Evolutionary conservation across 1,140 invertebrate genomes (phyloP).

Genomic region (Luehdorfia chinensis): DNA sequence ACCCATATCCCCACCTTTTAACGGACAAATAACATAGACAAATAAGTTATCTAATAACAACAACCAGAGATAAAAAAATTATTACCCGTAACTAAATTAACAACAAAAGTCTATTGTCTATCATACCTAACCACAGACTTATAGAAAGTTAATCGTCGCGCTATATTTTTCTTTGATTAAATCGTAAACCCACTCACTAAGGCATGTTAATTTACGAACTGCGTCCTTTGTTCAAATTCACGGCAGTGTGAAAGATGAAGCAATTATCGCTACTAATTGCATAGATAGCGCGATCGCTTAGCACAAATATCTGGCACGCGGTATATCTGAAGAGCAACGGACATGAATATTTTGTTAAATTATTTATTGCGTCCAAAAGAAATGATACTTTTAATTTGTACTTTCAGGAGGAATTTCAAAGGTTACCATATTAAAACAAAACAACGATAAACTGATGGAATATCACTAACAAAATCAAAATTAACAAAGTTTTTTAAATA

Average conservation of each 20-base stretch:
- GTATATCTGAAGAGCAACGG: neutral
- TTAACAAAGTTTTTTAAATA: too few species aligned
- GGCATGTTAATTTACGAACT: neutral
- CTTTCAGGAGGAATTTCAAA: too few species aligned
- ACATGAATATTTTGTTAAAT: neutral
- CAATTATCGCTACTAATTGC: neutral
- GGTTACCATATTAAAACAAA: too few species aligned
- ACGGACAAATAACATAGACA: too few species aligned
- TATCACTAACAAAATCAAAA: too few species aligned
- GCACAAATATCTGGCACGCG: neutral
- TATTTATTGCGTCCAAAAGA: neutral
- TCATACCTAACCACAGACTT: neutral
- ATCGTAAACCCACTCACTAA: neutral
- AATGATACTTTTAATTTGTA: too few species aligned
- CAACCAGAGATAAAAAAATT: too few species aligned
- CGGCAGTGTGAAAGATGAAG: constrained; percentile 3
- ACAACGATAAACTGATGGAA: too few species aligned
- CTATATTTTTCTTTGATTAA: neutral
- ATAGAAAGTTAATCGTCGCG: neutral
- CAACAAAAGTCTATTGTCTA: too few species aligned
- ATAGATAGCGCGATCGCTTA: neutral
- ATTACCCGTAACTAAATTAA: too few species aligned
- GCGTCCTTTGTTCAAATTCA: constrained; percentile 2
- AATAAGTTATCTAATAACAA: too few species aligned
- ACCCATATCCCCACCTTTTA: too few species aligned